Evolutionary conservation across 2,797 vertebrate species (phyloP).

Genomic region (Onychomys arenicola): DNA sequence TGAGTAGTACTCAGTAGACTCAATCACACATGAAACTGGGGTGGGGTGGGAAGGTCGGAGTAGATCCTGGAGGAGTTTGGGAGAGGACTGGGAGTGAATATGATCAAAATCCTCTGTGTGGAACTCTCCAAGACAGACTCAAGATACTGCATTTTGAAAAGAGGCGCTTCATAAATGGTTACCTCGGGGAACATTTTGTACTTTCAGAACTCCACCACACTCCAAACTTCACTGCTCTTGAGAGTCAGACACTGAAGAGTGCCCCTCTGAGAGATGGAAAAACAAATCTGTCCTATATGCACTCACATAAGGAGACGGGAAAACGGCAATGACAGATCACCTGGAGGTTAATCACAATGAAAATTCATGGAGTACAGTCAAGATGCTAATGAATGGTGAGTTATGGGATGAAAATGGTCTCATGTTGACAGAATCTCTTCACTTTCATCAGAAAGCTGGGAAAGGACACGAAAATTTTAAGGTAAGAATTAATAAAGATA

Average conservation of each 20-base stretch:
- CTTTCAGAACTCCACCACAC: background rate
- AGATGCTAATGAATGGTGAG: background rate
- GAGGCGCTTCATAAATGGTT: background rate
- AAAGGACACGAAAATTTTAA: background rate
- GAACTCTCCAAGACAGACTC: background rate
- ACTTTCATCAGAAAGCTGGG: background rate
- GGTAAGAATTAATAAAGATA: constrained; percentile 37
- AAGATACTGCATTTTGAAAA: background rate
- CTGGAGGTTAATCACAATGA: constrained; percentile 20
- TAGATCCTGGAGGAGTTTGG: background rate
- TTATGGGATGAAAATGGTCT: background rate
- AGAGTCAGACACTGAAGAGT: background rate
- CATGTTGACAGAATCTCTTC: constrained; percentile 4
- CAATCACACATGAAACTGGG: background rate
- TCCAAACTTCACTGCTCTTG: background rate
- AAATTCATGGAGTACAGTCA: background rate
- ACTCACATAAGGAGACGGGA: background rate
- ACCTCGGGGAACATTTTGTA: background rate
- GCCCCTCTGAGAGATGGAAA: background rate
- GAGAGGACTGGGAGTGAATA: background rate
- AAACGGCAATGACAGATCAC: background rate
- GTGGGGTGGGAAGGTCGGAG: background rate
- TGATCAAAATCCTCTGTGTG: background rate
- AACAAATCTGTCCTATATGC: constrained; percentile 15
- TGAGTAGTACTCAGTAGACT: background rate